A percentile compares a stretch with the other conserved stretches of the same genome.
Evolutionary conservation across 1,140 invertebrate species (phyloP).

Genomic region (Aporrectodea caliginosa): DNA sequence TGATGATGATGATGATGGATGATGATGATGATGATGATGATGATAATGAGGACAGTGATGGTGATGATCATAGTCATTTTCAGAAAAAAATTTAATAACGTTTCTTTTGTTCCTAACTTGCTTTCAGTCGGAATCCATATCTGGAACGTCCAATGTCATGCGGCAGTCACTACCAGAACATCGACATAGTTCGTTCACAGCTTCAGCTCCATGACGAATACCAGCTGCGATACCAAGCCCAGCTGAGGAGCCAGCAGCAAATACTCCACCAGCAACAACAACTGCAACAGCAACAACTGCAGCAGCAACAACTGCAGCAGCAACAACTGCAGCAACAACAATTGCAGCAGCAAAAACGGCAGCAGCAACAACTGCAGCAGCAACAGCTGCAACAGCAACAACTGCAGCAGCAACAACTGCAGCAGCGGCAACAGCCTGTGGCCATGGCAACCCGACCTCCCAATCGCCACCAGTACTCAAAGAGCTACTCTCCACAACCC

Average conservation of each 20-base stretch:
- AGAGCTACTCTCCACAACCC: neutral
- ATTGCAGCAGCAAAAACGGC: neutral
- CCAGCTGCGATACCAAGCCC: neutral
- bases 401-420: neutral
- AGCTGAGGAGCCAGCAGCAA: neutral
- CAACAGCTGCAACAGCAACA: neutral
- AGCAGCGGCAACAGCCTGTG: neutral
- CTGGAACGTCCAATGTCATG: neutral
- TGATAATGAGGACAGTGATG: no score
- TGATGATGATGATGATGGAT: no score
- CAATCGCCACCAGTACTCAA: neutral
- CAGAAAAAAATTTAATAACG: no score
- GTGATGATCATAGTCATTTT: no score
- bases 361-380: neutral
- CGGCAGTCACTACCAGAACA: neutral
- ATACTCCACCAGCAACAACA: neutral
- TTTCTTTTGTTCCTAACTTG: neutral
- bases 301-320: neutral
- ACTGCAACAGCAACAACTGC: neutral
- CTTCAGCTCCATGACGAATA: neutral
- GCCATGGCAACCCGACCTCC: no score
- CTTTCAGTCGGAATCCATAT: neutral
- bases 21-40: no score
- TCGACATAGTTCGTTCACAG: neutral
- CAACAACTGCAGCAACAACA: neutral